Percentiles rank a stretch among this genome's conserved stretches.
phyloP scores from a whole-genome alignment of 2,888 invertebrate genomes.

The Amphipoea oculea region DNA sequence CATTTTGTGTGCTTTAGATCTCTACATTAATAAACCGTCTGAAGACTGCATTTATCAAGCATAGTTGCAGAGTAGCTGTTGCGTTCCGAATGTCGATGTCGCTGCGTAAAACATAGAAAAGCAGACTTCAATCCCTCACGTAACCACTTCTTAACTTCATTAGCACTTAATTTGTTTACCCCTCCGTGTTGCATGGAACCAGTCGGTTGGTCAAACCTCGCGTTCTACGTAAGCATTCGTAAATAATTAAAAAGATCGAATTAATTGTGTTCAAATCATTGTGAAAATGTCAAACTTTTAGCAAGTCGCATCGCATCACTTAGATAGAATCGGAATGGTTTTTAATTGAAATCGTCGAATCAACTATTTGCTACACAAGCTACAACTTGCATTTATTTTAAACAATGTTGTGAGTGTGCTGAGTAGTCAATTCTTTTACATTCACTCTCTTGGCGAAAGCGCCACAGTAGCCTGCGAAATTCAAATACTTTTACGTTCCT shows the following conservation, averaged over 20 bases:
- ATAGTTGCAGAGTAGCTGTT: background rate
- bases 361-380: background rate
- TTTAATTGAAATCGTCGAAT: background rate
- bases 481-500: too few species aligned
- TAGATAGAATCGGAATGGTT: background rate
- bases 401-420: too few species aligned
- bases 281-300: background rate
- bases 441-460: too few species aligned
- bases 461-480: too few species aligned
- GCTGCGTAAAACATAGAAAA: background rate
- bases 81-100: background rate
- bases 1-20: background rate
- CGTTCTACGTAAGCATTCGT: background rate
- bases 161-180: background rate
- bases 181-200: background rate
- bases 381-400: background rate
- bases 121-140: background rate
- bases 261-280: conserved; percentile 15
- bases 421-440: too few species aligned
- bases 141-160: background rate
- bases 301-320: background rate
- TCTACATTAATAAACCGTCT: background rate
- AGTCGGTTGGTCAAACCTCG: background rate
- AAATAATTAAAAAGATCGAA: background rate
- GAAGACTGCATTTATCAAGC: conserved; percentile 11